Base-by-base conservation (phyloP, 2,888 invertebrate species). In the Drosophila greeni region DNA sequence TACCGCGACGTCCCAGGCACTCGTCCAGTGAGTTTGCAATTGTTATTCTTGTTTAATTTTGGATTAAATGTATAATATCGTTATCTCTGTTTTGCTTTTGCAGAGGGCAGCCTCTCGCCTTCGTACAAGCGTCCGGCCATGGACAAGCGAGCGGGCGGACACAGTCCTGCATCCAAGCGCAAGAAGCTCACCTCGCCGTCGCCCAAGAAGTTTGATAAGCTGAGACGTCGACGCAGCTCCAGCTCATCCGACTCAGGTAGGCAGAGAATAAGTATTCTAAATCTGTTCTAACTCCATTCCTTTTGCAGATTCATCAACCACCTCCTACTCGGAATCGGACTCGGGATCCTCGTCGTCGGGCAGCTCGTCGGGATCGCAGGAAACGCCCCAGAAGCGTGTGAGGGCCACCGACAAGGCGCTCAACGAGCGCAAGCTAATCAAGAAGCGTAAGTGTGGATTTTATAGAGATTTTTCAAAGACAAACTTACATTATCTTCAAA, bases 311-410 rank as follows among this genome's bases (percentile, higher is more conserved):
- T 86, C 86, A 7, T 87, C 86, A 53, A 88, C 85, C 51, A 86
- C 89, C 20, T 88, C 89, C 2, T 89, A 88, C 55, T 86, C 88
- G 1, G 89, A 88, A 16, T 86, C 89, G 3, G 86, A 86, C 5
- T 86, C 89, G n/a, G 87, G 85, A 2, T 86, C 89, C 20, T 88
- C 89, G 12, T 87, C 88, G 34, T 87, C 89, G 31, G 87, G 80
- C 24, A 88, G 86, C 64, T 88, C 89, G 29, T 87, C 89, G 7
- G 82, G 81, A n/a, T 87, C 89, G 2, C 79, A 82, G 34, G 87
- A 78, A 3, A 78, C 86, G 39, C 86, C 86, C 14, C 83, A 82
- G 33, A 87, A 88, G 54, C 85, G 88, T 31, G 54, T 77, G 33
- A 80, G 83, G 43, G 76, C 81, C 72, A 72, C 84, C 20, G 85